These are phyloP conservation scores for Furcula furcula DNA, from an alignment of 2,888 invertebrate genomes.

Conservation along the genomic window DNA sequence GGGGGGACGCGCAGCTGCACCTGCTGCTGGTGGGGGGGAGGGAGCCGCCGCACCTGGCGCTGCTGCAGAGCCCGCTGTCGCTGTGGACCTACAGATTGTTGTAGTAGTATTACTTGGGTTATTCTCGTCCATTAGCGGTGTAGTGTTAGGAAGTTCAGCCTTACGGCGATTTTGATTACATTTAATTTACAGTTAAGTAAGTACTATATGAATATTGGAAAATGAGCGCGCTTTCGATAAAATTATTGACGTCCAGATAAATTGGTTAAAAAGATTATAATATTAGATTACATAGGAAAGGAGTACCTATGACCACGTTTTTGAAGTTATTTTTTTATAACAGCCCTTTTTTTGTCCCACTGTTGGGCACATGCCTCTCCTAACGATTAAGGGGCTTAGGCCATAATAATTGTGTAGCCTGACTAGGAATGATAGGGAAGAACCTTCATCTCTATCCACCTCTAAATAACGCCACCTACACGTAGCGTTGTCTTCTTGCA, in stretches of 20 bases:
- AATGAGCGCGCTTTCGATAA: constrained; percentile 22
- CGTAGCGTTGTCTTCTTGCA: no score
- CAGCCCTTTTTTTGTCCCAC: no score
- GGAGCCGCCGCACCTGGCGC: constrained; percentile 89
- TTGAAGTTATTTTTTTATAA: no score
- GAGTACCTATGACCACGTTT: no score
- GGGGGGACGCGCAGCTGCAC: constrained; percentile 46
- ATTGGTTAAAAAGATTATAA: constrained; percentile 25
- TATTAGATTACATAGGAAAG: constrained; percentile 15
- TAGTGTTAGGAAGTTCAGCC: constrained; percentile 5
- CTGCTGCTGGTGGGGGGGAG: constrained; percentile 87
- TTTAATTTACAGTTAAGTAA: constrained; percentile 20
- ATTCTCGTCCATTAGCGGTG: constrained; percentile 34
- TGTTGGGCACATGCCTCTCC: no score
- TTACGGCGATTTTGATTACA: constrained; percentile 17
- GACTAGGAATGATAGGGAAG: no score
- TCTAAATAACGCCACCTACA: no score
- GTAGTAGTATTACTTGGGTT: constrained; percentile 29
- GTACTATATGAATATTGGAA: constrained; percentile 8
- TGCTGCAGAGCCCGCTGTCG: constrained; percentile 88
- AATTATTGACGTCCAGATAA: constrained; percentile 34
- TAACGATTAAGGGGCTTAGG: no score
- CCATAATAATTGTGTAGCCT: no score
- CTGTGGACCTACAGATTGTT: constrained; percentile 88
- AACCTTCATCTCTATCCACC: no score